Evolutionary conservation across 2,797 vertebrate genomes (phyloP), one percentile per base, ranked within the genome.

Genomic region (Melanotaenia nigrans): DNA sequence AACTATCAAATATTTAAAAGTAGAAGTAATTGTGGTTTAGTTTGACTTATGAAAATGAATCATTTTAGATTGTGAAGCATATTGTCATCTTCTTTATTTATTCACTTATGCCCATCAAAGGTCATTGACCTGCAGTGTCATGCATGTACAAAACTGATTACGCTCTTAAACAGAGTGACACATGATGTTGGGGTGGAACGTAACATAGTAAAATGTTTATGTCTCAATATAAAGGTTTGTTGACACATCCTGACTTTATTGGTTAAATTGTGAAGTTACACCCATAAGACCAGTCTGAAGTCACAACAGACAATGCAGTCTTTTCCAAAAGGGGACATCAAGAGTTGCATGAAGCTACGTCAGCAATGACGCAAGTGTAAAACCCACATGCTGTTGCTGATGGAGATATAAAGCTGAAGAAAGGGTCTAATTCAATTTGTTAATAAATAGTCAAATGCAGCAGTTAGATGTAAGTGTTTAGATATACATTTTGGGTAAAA

Each of bases 221-320:
- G 9, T 55, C 60, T 54, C 11, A 5, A 22, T 28, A 47, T 28
- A 47, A 6, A 40, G 20, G 47, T 51, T 11, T 24, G 24, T 55
- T 45, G 4, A 65, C 18, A 24, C 10, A 6, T 30, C 11, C 55
- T 1, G 47, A 0, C 11, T 47, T 56, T 25, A 30, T 13, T 47
- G 22, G 35, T 59, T 12, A 24, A n/a, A 65, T 12, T 56, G 68
- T 62, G 1, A 38, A 57, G 30, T 68, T 45, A 24, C 56, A 49
- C 58, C 64, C 30, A 42, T 28, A 24, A 40, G 20, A 36, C 49
- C 49, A 49, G 22, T n/a, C 30, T 12, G 25, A 68, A 49, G 64
- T 68, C 61, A 18, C 10, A 30, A 25, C 14, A 4, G 30, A 58
- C 28, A 58, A 61, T 10, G 10, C 42, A 38, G 8, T 22, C 0